Conservation (phyloP, 2,113 vertebrate genomes). For the Athene cunicularia region DNA sequence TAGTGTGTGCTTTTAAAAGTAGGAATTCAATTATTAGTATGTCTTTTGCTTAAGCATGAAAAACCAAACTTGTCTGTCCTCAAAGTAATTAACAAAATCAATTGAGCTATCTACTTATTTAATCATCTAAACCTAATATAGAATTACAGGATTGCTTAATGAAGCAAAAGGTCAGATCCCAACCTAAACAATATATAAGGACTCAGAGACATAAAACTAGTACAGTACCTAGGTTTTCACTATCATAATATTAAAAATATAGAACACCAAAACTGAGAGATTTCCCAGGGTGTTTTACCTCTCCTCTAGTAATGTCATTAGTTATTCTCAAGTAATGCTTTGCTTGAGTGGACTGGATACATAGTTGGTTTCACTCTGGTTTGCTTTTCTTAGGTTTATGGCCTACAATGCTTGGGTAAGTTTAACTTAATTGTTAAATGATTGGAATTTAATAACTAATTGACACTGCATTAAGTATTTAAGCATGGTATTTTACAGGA, state of each 20-base stretch:
- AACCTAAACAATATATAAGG: not conserved
- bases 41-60: not conserved
- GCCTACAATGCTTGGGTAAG: not conserved
- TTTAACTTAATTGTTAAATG: not conserved
- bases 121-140: not conserved
- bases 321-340: not conserved
- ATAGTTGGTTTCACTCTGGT: not conserved
- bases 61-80: not conserved
- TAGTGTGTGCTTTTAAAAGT: not conserved
- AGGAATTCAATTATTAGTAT: not conserved
- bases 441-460: not conserved
- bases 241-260: not conserved
- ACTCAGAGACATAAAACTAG: not conserved
- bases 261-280: not conserved
- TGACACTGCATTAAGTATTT: not conserved
- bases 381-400: not conserved
- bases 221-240: not conserved
- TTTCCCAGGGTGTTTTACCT: not conserved
- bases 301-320: not conserved
- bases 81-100: not conserved
- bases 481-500: not conserved
- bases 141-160: not conserved
- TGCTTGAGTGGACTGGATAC: not conserved
- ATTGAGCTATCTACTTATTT: not conserved
- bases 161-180: not conserved